phyloP scores from a whole-genome alignment of 2,888 invertebrate genomes.

The Eupithecia insigniata region DNA sequence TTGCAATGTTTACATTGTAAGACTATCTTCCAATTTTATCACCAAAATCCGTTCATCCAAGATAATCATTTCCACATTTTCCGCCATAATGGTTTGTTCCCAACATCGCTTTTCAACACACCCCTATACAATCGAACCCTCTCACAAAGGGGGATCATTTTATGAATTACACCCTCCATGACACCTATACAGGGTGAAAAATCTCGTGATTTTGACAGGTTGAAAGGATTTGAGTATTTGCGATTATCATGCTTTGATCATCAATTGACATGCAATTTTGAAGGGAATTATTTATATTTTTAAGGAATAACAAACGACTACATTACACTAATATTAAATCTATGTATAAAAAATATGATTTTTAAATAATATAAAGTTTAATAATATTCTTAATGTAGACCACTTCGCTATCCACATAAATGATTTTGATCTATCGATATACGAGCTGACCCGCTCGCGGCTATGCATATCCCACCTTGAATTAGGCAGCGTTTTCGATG shows the following conservation, averaged over 20 bases:
- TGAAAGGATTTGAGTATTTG: constrained; percentile 12
- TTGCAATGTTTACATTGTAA: background rate
- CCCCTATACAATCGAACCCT: constrained; percentile 56
- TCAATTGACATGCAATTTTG: constrained; percentile 18
- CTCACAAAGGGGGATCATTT: constrained; percentile 74
- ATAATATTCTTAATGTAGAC: too few species aligned
- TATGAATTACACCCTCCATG: constrained; percentile 74
- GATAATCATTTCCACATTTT: constrained; percentile 2
- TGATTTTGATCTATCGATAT: too few species aligned
- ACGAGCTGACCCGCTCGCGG: too few species aligned
- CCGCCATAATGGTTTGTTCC: constrained; percentile 12
- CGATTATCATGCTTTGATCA: constrained; percentile 14
- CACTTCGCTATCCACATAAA: too few species aligned
- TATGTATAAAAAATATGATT: too few species aligned
- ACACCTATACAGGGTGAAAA: constrained; percentile 64
- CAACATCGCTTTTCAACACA: constrained; percentile 16
- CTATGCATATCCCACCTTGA: too few species aligned
- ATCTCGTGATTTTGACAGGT: constrained; percentile 35
- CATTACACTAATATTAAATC: too few species aligned
- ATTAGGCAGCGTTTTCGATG: too few species aligned
- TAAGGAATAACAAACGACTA: too few species aligned
- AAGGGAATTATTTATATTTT: too few species aligned
- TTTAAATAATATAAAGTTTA: too few species aligned
- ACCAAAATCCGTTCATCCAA: constrained; percentile 1
- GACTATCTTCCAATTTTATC: background rate